Evolutionary conservation across 2,888 invertebrate species (phyloP).

Genomic region (Marasmarcha lunaedactyla): DNA sequence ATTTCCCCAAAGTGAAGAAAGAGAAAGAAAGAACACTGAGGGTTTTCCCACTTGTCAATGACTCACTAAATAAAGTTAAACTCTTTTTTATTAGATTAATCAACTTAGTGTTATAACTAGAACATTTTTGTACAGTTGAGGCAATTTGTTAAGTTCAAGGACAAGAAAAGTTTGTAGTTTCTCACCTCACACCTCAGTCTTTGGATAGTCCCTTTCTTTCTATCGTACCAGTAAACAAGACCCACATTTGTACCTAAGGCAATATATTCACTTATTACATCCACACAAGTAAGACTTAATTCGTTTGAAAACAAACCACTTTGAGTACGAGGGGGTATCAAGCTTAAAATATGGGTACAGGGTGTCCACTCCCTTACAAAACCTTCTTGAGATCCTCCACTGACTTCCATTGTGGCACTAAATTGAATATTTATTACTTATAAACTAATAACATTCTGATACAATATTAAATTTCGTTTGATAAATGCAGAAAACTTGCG

Average conservation of each 20-base stretch:
- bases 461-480: no score
- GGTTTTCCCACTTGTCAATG: no score
- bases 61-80: no score
- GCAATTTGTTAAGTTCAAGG: no score
- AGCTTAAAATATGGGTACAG: conserved; percentile 77
- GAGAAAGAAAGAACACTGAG: no score
- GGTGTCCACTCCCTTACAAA: conserved; percentile 85
- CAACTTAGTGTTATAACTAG: no score
- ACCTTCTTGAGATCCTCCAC: conserved; percentile 54
- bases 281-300: conserved; percentile 83
- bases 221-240: conserved; percentile 88
- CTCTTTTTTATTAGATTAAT: no score
- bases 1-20: no score
- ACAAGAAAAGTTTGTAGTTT: conserved; percentile 22
- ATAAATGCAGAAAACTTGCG: no score
- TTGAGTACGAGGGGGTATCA: conserved; percentile 81
- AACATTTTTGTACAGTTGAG: no score
- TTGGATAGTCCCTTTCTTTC: conserved; percentile 81
- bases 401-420: conserved; percentile 44
- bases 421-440: no score
- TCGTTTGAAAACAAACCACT: conserved; percentile 82
- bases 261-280: conserved; percentile 84
- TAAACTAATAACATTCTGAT: no score
- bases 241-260: conserved; percentile 90
- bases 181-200: conserved; percentile 85